Evolutionary conservation across 2,888 invertebrate species (phyloP), one percentile per base, ranked within the genome.

Genomic region (Acanthosepion pharaonis): DNA sequence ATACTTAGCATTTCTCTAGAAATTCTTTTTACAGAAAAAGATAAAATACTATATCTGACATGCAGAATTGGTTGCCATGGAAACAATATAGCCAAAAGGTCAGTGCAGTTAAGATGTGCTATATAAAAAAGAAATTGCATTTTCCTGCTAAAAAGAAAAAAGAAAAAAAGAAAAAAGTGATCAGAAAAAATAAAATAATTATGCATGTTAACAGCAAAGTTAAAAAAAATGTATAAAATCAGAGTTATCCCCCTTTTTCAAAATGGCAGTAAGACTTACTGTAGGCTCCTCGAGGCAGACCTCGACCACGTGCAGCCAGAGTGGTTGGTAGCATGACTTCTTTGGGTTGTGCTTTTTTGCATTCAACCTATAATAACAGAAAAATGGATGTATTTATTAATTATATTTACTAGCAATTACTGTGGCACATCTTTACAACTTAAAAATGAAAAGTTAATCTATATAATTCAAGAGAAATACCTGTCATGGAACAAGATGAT

Each of bases 291-390:
- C 96, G 95, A 91, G 96, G 95, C 93, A 96, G 95, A n/a, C 97
- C 96, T n/a, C 97, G 95, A 11, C 96, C 96, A 91, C 96, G 95
- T 51, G 96, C 96, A 51, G 94, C 91, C 92, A 96, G 94, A 94
- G 96, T 96, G 91, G 96, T 96, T n/a, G 99, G 99, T 97, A 99
- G 98, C 99, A 99, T 99, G 97, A 99, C 99, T 98, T 99, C 99
- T 98, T 99, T 99, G 96, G 99, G 99, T 98, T 99, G 99, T 97
- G 99, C 99, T 98, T 99, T 99, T 98, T 99, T 99, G 98, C 99
- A 99, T 98, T 99, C 99, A 98, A 99, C 99, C 99, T 99, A 33
- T 28, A 92, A 4, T 0, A 92, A 51, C n/a, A 92, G 15, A 92
- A 28, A 92, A 25, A 55, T 20, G 55, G 0, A 55, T 51, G 9